Base-by-base conservation (phyloP, 2,888 invertebrate species). In the Drosophila lutescens region DNA sequence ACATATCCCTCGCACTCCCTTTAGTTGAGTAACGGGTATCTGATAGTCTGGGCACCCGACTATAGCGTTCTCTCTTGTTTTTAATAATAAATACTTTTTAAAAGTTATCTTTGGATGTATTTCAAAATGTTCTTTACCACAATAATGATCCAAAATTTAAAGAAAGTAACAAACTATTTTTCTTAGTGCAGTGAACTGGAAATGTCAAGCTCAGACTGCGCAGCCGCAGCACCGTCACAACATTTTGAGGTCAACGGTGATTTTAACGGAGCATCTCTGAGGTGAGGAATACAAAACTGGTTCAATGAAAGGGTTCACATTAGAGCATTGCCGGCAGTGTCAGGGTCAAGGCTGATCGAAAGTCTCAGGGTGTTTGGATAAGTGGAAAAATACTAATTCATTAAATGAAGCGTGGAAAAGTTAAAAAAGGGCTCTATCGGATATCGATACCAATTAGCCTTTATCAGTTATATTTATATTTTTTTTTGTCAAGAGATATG, bases 211-310 rank as follows among this genome's bases (percentile, higher is more conserved):
- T 20, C 38, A 23, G 43, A 43, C 50, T 13, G 50, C 66, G 36
- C 38, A 46, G 53, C 12, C 44, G 55, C 62, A 63, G 54, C 70
- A 70, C 38, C 55, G 8, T 8, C 57, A 47, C 50, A 61, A 32
- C 62, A 49, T 54, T 58, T 82, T 86, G 88, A 83, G 89, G 88
- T 88, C 89, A 83, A 88, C 81, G 79, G 76, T 80, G 88, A 72
- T 79, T 88, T 88, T 83, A 86, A 83, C 81, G 76, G 70, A 32
- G 55, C 55, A 74, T 65, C 66, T 34, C 34, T 20, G 60, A 49
- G 60, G 72, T 32, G 55, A 54, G 53, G 32, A 20, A 6, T 10
- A 10, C n/a, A 17, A 68, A 66, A 67, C 59, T 58, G 58, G 61
- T 57, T 56, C 66, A 67, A 40, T 57, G 53, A 54, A 66, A 49